phyloP scores from a whole-genome alignment of 2,888 invertebrate genomes.

The Papilio elwesi region DNA sequence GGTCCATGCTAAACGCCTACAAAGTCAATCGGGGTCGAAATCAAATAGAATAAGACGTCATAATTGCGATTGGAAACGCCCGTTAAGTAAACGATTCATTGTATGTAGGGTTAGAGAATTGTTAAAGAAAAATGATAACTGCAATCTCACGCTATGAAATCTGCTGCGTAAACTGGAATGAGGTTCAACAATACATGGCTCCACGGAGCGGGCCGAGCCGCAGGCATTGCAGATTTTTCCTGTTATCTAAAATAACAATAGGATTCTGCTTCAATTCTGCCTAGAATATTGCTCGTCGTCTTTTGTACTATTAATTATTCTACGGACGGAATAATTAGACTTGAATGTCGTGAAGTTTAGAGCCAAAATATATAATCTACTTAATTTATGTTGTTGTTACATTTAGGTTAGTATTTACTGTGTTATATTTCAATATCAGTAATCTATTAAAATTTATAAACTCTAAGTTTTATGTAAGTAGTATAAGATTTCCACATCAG shows the following conservation, averaged over 20 bases:
- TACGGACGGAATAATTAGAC: constrained; percentile 77
- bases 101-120: constrained; percentile 62
- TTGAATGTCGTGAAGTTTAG: constrained; percentile 55
- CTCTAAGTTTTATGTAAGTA: too few species aligned
- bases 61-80: constrained; percentile 73
- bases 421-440: neutral
- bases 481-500: constrained; percentile 58
- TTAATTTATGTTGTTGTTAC: neutral
- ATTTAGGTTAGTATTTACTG: neutral
- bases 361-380: constrained; percentile 5
- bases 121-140: constrained; percentile 72
- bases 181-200: constrained; percentile 64
- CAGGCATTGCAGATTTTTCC: constrained; percentile 76
- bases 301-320: constrained; percentile 81
- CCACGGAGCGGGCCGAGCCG: constrained; percentile 58
- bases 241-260: constrained; percentile 74
- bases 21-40: constrained; percentile 70
- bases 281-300: constrained; percentile 63
- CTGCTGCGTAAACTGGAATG: constrained; percentile 69
- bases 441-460: constrained; percentile 47
- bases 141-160: constrained; percentile 71
- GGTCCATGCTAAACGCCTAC: constrained; percentile 75
- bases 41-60: constrained; percentile 71
- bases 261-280: constrained; percentile 66
- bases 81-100: constrained; percentile 15